These are phyloP conservation scores for Omphaloscelis lunosa DNA, from an alignment of 2,888 invertebrate genomes.

Conservation along the genomic window DNA sequence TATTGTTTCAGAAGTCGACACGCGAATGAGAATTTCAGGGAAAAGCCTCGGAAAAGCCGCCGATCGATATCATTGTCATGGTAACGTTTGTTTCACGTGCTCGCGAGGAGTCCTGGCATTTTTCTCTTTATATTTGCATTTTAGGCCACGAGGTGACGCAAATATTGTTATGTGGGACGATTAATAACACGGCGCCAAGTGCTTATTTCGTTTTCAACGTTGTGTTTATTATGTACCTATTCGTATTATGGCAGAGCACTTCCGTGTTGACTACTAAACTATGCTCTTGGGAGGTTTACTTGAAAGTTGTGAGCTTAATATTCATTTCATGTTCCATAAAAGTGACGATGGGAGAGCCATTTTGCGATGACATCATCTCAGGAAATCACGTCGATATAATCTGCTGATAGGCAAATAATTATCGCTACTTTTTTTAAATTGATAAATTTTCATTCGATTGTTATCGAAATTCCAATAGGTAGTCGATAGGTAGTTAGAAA, in stretches of 20 bases:
- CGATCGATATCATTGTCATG: constrained; percentile 89
- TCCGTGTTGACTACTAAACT: constrained; percentile 2
- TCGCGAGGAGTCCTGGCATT: constrained; percentile 80
- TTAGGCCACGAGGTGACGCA: constrained; percentile 84
- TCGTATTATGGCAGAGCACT: constrained; percentile 17
- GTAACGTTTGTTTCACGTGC: constrained; percentile 88
- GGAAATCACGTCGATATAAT: constrained; percentile 53
- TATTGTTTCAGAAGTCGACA: constrained; percentile 86
- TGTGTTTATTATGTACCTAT: constrained; percentile 18
- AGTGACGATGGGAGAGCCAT: constrained; percentile 46
- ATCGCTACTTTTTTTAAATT: not conserved
- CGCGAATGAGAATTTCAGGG: constrained; percentile 87
- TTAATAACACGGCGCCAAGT: constrained; percentile 49
- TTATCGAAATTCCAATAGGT: constrained; percentile 16
- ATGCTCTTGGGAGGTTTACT: constrained; percentile 59
- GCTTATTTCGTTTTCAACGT: constrained; percentile 43
- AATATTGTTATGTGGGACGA: constrained; percentile 76
- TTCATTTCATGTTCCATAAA: constrained; percentile 58
- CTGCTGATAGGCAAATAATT: constrained; percentile 20
- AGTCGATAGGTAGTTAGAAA: not conserved
- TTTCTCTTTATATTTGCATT: constrained; percentile 88
- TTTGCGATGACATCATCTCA: constrained; percentile 61
- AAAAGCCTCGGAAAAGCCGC: constrained; percentile 89
- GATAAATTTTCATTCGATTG: constrained; percentile 1
- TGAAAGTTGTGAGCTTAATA: constrained; percentile 63